Base-by-base conservation (phyloP, 2,888 invertebrate species). In the Brenthis hecate region DNA sequence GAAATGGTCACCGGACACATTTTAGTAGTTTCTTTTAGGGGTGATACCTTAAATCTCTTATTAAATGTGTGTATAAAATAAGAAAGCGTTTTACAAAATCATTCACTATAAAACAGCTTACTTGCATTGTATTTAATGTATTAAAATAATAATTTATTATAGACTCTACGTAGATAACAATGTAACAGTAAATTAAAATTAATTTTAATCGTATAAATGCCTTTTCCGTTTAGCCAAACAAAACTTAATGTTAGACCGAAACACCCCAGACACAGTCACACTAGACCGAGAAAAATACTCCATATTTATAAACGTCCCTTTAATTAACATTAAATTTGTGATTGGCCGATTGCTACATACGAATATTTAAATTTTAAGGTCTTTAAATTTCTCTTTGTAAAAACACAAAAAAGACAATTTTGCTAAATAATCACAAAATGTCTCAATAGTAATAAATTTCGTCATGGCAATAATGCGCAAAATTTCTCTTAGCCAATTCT, bases 71-170 rank as follows among this genome's bases (percentile, higher is more conserved):
- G 60, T 54, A 36, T 57, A 53, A 66, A 61, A 54, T 58, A 72
- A 56, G 54, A 55, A 66, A 65, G 68, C 67, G 60, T 69, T 64
- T 65, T 56, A 64, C 57, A 60, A 67, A 69, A 71, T 36, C 48
- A 56, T 68, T 70, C 66, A 66, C 64, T 67, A 68, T 43, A 68
- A 66, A 69, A 69, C 65, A 58, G 61, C 68, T 66, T 66, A 72
- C 64, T 72, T 69, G 71, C 67, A 71, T 68, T 66, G 65, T 68
- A 65, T 78, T 84, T 84, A 81, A 84, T 81, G 85, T 78, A 84
- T 85, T 84, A 84, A 85, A 85, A 85, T 79, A 91, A 90, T 91
- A 90, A 91, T 88, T 89, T 91, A 90, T 85, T 84, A 89, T 87
- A 90, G 86, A 86, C 85, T 90, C 89, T 90, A 90, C 85, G 85